Conservation (phyloP, 2,888 invertebrate species). For the Cremastinae sp. region DNA sequence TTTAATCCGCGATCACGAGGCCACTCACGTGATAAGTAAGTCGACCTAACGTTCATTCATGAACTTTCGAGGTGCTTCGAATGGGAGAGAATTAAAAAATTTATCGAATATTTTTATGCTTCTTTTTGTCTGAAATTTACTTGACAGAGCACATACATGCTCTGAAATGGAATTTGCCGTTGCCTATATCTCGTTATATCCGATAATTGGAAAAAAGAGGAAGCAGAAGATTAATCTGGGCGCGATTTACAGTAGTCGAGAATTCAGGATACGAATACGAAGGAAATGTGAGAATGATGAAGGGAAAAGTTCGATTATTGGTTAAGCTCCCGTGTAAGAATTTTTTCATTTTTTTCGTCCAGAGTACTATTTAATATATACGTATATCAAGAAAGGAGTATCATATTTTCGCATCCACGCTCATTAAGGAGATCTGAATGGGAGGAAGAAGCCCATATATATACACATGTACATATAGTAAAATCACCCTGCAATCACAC, state of each 20-base stretch:
- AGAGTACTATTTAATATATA: conserved; percentile 45
- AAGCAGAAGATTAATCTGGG: conserved; percentile 31
- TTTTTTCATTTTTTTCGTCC: conserved; percentile 37
- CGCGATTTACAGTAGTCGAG: conserved; percentile 21
- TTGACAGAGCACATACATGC: conserved; percentile 8
- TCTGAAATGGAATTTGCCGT: conserved; percentile 39
- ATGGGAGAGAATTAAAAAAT: too few relatives aligned
- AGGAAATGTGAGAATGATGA: conserved; percentile 4
- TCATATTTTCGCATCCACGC: conserved; percentile 27
- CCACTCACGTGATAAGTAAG: too few relatives aligned
- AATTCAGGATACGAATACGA: conserved; percentile 2
- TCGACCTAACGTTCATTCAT: too few relatives aligned
- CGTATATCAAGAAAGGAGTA: conserved; percentile 40
- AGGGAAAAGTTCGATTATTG: conserved; percentile 58
- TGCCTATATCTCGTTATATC: conserved; percentile 30
- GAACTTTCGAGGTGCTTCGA: too few relatives aligned
- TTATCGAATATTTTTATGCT: neutral
- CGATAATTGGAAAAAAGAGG: conserved; percentile 27
- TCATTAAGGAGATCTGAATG: conserved; percentile 56
- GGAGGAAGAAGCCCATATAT: conserved; percentile 15
- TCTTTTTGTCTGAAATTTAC: too few relatives aligned
- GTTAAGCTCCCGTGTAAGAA: conserved; percentile 54
- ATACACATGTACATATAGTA: neutral
- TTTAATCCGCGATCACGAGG: too few relatives aligned
- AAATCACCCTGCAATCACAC: conserved; percentile 66